phyloP scores from a whole-genome alignment of 2,888 invertebrate genomes.

The Amiota minor region DNA sequence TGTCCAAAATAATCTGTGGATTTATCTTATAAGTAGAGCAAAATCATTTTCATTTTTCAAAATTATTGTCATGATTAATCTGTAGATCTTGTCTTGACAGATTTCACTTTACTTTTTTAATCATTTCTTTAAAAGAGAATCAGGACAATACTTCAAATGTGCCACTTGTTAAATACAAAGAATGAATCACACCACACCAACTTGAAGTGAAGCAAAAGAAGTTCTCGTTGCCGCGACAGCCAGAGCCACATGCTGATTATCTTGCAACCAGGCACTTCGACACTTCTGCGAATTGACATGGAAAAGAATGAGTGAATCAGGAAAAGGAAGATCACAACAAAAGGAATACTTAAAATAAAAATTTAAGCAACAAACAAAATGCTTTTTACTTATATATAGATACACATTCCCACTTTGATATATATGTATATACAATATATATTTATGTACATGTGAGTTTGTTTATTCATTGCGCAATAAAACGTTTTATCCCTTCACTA shows the following conservation, averaged over 20 bases:
- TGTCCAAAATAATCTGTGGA: no score
- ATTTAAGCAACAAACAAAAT: slow-evolving; percentile 5
- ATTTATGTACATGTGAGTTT: not conserved
- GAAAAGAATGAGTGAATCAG: not conserved
- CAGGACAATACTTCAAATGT: no score
- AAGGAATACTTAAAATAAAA: not conserved
- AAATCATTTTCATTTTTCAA: no score
- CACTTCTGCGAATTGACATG: slow-evolving; percentile 27
- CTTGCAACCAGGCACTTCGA: slow-evolving; percentile 18
- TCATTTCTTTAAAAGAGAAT: no score
- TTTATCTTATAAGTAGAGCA: no score
- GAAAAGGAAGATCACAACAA: slow-evolving; percentile 4
- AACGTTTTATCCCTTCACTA: slow-evolving; percentile 33
- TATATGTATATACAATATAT: not conserved
- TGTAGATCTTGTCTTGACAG: no score
- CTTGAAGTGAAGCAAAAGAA: no score
- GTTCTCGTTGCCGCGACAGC: not conserved
- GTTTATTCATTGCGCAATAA: slow-evolving; percentile 25
- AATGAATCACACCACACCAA: no score
- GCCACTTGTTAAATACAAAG: no score
- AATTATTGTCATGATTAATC: no score
- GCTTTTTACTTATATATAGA: not conserved
- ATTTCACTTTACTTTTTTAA: no score
- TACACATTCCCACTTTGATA: not conserved
- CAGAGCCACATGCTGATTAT: slow-evolving; percentile 25